Evolutionary conservation across 2,888 invertebrate genomes (phyloP), one percentile per base, ranked within the genome.

Genomic region (Punctoribates punctum): DNA sequence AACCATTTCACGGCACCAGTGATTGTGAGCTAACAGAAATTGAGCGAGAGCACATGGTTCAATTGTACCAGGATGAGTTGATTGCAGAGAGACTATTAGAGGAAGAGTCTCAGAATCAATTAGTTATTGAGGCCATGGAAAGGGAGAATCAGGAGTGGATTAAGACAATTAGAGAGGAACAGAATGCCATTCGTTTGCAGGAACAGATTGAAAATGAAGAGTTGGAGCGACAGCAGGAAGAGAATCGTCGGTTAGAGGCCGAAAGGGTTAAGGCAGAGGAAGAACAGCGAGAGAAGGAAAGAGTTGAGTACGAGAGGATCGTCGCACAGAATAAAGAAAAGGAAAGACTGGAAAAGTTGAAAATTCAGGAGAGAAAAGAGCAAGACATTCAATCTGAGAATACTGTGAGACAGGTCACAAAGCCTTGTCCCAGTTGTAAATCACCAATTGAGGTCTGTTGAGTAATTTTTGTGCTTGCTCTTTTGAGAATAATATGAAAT

Each of bases 381-480:
- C n/a, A n/a, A n/a, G 15, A 65, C 5, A 20, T 20, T 9, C n/a
- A n/a, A n/a, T 65, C 65, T 29, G 65, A 65, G 17, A 8, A 29
- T 3, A 17, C 17, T 5, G 34, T 78, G 1, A 73, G 75, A 13
- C 17, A 75, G 25, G 65, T 46, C 15, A 51, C 75, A 8, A 73
- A 62, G 25, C 77, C 73, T 2, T 77, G 77, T 27, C 77, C 77
- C 4, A 48, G 75, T 23, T 77, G 77, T 42, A 20, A 17, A 5
- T 73, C 73, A 23, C 11, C 48, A 13, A 54, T 48, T 54, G 42
- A 73, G 25, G 11, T 23, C n/a, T 48, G 42, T 42, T 42, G 42
- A 42, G 42, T n/a, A n/a, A n/a, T n/a, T n/a, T n/a, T n/a, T n/a
- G n/a, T n/a, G n/a, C n/a, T n/a, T n/a, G n/a, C n/a, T n/a, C n/a